Conservation (phyloP, 1,140 invertebrate species). For the Heterodera carotae region DNA sequence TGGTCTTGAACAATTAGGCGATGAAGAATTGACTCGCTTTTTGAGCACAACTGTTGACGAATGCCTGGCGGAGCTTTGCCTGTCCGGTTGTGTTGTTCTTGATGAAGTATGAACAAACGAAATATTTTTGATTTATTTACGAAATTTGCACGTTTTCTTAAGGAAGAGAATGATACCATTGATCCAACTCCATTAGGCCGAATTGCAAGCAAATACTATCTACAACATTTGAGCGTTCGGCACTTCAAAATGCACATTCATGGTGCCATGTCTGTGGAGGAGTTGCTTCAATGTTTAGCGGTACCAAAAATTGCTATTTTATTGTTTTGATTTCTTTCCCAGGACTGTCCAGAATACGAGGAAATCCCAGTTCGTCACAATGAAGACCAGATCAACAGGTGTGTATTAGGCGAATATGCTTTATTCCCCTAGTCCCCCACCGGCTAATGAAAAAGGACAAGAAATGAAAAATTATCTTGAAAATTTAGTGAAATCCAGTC, state of each 20-base stretch:
- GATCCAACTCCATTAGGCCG: slow-evolving; percentile 78
- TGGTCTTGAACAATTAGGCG: slow-evolving; percentile 77
- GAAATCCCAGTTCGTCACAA: slow-evolving; percentile 95
- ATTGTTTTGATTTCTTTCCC: slow-evolving; percentile 35
- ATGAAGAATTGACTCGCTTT: slow-evolving; percentile 73
- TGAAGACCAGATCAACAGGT: slow-evolving; percentile 89
- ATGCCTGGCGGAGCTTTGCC: slow-evolving; percentile 74
- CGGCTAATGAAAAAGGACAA: too few relatives aligned
- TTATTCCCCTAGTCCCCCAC: too few relatives aligned
- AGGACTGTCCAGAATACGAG: slow-evolving; percentile 84
- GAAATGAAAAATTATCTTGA: too few relatives aligned
- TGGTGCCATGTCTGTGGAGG: slow-evolving; percentile 71
- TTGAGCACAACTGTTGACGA: slow-evolving; percentile 76
- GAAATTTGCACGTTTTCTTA: slow-evolving; percentile 11
- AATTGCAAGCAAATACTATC: slow-evolving; percentile 94
- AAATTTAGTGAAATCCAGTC: slow-evolving; percentile 23
- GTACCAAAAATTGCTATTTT: slow-evolving; percentile 49
- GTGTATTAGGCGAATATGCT: background rate
- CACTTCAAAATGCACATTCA: slow-evolving; percentile 77
- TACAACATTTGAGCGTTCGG: slow-evolving; percentile 86
- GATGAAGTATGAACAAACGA: slow-evolving; percentile 66
- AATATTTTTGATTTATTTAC: background rate
- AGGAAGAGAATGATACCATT: slow-evolving; percentile 40
- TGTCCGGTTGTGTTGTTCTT: slow-evolving; percentile 77
- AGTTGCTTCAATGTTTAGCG: slow-evolving; percentile 80